Evolutionary conservation across 1,140 invertebrate genomes (phyloP), one percentile per base, ranked within the genome.

Genomic region (Tetranychus cinnabarinus): DNA sequence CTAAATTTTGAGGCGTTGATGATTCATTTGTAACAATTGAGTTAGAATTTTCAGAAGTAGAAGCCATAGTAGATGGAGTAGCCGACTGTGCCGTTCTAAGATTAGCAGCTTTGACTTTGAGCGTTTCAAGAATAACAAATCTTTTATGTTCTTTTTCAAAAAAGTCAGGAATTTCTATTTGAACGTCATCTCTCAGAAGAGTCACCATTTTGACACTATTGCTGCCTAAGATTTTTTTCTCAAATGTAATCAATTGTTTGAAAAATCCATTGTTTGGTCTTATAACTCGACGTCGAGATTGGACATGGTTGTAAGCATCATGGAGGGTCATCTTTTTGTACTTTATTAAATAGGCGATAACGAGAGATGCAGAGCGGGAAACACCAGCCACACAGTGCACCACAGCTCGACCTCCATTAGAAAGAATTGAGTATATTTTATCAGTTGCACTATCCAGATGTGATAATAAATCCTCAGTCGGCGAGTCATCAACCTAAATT

Each of bases 351-450:
- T 90, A 92, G 1, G 85, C 88, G 42, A 93, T 74, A 67, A 84
- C 85, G 1, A 95, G 73, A 1, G 83, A 79, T 1, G 88, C 84
- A 0, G 86, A 90, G 52, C 89, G 77, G 63, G 83, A 86, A 1
- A 91, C 82, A 1, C 89, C 89, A 1, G 89, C 88, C 1, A 90
- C 81, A 69, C 88, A 92, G 71, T 92, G 88, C 0, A 92, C 82
- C 62, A 91, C 69, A 2, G 37, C 34, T 31, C n/a, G 4, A 37
- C 31, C 13, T 23, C 47, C 56, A 34, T 35, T 33, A n/a, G 8
- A 33, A 2, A 33, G 2, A 6, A n/a, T 50, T 35, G 12, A 33
- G 7, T 56, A 4, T 3, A 65, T 64, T 31, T 46, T 46, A 42
- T 64, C 63, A 6, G 50, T 56, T 13, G 36, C 52, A 15, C n/a